Conservation (phyloP, 2,797 vertebrate species). For the Pipistrellus kuhlii region DNA sequence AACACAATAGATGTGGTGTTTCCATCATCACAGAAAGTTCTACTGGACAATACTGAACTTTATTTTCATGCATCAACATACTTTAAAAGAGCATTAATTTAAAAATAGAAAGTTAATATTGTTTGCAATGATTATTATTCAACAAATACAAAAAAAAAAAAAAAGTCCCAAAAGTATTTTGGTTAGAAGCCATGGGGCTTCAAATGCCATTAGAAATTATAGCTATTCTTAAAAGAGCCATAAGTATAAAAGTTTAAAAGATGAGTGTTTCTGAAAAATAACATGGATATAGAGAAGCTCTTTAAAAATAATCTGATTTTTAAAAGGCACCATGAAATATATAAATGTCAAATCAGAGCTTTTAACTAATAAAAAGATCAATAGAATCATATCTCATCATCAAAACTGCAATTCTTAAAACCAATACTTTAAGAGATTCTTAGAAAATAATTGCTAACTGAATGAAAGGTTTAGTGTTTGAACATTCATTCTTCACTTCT, state of each 20-base stretch:
- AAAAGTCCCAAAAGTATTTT: background rate
- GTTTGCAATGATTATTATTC: background rate
- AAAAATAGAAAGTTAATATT: conserved; percentile 36
- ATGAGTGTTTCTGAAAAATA: conserved; percentile 30
- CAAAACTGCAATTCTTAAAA: conserved; percentile 28
- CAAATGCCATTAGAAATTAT: background rate
- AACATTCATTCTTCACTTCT: conserved; percentile 37
- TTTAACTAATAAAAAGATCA: conserved; percentile 17
- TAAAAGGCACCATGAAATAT: background rate
- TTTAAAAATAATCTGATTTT: conserved; percentile 34
- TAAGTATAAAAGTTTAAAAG: conserved; percentile 23
- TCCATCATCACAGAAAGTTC: background rate
- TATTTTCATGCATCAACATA: background rate
- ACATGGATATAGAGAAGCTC: background rate
- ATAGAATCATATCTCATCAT: background rate
- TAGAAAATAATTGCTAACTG: conserved; percentile 32
- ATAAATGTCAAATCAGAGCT: background rate
- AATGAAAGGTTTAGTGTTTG: background rate
- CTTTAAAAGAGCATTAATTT: background rate
- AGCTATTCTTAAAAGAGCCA: background rate
- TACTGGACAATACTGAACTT: background rate
- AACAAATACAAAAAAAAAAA: background rate
- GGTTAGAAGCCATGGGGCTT: background rate
- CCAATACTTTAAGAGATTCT: background rate
- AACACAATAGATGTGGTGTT: background rate